Evolutionary conservation across 2,888 invertebrate species (phyloP), one percentile per base, ranked within the genome.

Genomic region (Tubulanus polymorphus): DNA sequence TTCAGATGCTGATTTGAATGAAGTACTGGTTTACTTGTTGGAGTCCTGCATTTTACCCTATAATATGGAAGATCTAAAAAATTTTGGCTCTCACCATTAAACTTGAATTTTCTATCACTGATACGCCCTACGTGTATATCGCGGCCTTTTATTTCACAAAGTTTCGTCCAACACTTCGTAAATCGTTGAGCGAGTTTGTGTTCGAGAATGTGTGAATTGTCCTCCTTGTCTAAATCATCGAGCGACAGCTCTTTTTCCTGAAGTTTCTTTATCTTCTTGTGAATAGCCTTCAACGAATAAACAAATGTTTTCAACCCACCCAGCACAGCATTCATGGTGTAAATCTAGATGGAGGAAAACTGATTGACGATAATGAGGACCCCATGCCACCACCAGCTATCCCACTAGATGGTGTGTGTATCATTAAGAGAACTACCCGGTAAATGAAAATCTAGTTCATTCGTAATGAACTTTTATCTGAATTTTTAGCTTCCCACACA

Each of bases 131-230:
- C 71, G 8, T 60, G 61, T 12, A 63, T 50, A 10, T 59, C 45
- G 18, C 70, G 54, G 3, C 65, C 63, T 41, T 72, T 73, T 26
- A 87, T 68, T 70, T 86, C 84, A 76, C 87, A 87, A 63, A 87
- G 63, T 52, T 73, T 76, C 48, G 71, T 66, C 73, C 73, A 77
- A 1, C 74, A 75, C 58, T 73, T 68, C 12, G 74, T 65, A 64
- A 76, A 74, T 56, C 72, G 73, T 46, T 63, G 62, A 62, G 75
- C 68, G 47, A 81, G 86, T 80, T 83, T 84, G 63, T 88, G 87
- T 60, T 86, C 83, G 63, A 87, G 82, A 37, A 90, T 80, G 77
- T 88, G 91, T 29, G 84, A 81, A 2, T 90, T 89, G 47, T 85
- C 84, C 28, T 89, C 89, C 63, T 88, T 87, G 68, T 87, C 86